Conservation (phyloP, 1,140 invertebrate genomes). For the Solenopsis fugax region DNA sequence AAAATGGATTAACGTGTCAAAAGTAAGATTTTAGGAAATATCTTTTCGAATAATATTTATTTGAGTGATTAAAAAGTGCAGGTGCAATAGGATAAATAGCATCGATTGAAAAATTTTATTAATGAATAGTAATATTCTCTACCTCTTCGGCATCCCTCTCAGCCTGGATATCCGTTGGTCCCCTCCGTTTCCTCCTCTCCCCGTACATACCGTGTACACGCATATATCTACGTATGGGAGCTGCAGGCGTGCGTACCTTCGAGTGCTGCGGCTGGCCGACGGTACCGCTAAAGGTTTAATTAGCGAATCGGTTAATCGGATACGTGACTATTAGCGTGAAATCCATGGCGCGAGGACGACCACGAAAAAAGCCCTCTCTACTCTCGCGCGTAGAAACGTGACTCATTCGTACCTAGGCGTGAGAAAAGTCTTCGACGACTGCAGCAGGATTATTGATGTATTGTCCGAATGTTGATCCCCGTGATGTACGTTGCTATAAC, state of each 20-base stretch:
- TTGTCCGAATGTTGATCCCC: background rate
- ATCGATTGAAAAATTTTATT: constrained; percentile 11
- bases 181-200: constrained; percentile 28
- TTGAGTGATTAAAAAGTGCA: background rate
- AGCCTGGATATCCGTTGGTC: constrained; percentile 43
- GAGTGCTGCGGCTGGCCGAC: constrained; percentile 73
- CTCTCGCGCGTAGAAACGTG: constrained; percentile 27
- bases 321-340: constrained; percentile 76
- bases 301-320: constrained; percentile 78
- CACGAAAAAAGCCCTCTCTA: constrained; percentile 30
- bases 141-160: background rate
- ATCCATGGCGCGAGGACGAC: constrained; percentile 59
- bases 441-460: constrained; percentile 23
- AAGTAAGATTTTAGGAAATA: background rate
- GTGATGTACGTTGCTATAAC: background rate
- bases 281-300: constrained; percentile 77
- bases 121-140: background rate
- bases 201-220: constrained; percentile 28
- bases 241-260: constrained; percentile 72
- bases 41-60: constrained; percentile 15
- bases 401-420: constrained; percentile 26
- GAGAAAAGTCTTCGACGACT: constrained; percentile 29
- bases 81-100: background rate
- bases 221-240: constrained; percentile 43
- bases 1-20: background rate